Percentiles rank a stretch among this genome's conserved stretches.
phyloP scores from a whole-genome alignment of 2,888 invertebrate species.

The Papilio gigon region DNA sequence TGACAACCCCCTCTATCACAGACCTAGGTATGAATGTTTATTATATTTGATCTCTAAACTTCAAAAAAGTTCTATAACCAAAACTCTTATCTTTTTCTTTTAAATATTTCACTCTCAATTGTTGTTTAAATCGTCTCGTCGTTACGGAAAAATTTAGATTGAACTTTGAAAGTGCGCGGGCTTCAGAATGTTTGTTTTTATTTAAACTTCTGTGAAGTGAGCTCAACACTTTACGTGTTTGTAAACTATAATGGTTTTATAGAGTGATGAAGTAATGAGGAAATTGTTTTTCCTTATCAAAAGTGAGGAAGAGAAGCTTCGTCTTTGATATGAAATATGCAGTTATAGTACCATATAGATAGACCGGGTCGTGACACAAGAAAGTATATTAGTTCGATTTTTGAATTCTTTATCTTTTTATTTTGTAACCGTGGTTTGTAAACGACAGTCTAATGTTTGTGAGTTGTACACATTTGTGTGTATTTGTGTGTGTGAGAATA shows the following conservation, averaged over 20 bases:
- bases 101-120: background rate
- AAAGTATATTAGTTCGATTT: background rate
- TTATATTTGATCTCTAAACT: background rate
- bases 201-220: conserved; percentile 40
- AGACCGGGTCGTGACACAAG: background rate
- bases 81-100: conserved; percentile 4
- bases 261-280: conserved; percentile 36
- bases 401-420: background rate
- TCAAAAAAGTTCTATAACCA: background rate
- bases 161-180: conserved; percentile 30
- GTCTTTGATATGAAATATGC: background rate
- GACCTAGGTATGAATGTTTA: conserved; percentile 32
- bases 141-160: conserved; percentile 19
- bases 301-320: background rate
- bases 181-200: conserved; percentile 42
- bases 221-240: conserved; percentile 33
- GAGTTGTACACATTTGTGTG: conserved; percentile 14
- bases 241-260: conserved; percentile 36
- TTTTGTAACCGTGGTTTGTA: background rate
- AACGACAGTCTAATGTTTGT: background rate
- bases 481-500: conserved; percentile 14
- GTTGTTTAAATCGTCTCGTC: conserved; percentile 13
- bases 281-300: background rate
- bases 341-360: background rate
- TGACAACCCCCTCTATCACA: conserved; percentile 6